A percentile compares a stretch with the other conserved stretches of the same genome.
These are phyloP conservation scores for Pterostichus madidus DNA, from an alignment of 2,888 invertebrate genomes.

Conservation along the genomic window DNA sequence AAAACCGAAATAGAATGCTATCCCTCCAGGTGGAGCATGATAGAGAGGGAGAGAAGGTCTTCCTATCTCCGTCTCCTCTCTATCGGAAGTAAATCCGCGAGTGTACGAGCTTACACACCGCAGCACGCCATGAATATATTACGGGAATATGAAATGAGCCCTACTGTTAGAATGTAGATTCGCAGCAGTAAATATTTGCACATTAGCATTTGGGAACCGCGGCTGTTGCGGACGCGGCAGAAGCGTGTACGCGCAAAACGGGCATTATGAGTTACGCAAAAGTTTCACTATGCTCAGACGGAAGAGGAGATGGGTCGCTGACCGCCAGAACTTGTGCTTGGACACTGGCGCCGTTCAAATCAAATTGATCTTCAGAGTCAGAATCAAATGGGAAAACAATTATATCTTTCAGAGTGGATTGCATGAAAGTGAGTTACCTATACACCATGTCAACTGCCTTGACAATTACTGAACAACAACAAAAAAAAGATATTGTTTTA, in stretches of 20 bases:
- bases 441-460: too few relatives aligned
- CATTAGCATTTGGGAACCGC: slow-evolving; percentile 56
- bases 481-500: too few relatives aligned
- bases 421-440: too few relatives aligned
- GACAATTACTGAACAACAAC: too few relatives aligned
- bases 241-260: slow-evolving; percentile 35
- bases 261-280: slow-evolving; percentile 53
- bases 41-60: background rate
- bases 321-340: slow-evolving; percentile 11
- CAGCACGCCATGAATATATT: slow-evolving; percentile 55
- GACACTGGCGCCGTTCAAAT: too few relatives aligned
- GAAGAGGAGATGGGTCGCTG: slow-evolving; percentile 12
- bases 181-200: slow-evolving; percentile 56
- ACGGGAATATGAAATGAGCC: slow-evolving; percentile 59
- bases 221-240: background rate
- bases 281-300: background rate
- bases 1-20: too few relatives aligned
- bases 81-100: slow-evolving; percentile 10
- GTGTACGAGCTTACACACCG: too few relatives aligned
- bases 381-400: too few relatives aligned
- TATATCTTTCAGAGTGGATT: too few relatives aligned
- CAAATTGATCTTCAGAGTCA: too few relatives aligned
- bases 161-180: slow-evolving; percentile 48
- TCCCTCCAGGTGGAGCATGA: too few relatives aligned
- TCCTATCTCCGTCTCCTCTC: background rate